Base-by-base conservation (phyloP, 1,140 invertebrate genomes). In the Hylaeus volcanicus region DNA sequence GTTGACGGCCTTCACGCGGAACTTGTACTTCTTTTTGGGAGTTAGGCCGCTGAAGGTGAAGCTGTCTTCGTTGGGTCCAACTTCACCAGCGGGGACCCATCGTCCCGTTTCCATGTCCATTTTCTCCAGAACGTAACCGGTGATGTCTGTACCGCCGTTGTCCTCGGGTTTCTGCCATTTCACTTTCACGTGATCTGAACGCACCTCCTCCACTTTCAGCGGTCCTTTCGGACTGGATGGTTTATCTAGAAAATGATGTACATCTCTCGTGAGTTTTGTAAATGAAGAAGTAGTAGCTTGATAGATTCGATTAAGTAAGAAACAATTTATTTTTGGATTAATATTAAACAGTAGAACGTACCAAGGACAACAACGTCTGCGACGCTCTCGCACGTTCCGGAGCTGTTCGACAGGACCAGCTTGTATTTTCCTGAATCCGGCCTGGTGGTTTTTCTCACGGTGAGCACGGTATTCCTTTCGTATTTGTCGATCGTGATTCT, bases 21-120 rank as follows among this genome's bases (percentile, higher is more conserved):
- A 99, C 93, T 99, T 99, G 93, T 99, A 99, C 88, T 98, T 98
- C 93, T 99, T 99, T 87, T 99, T 99, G 0, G 98, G 98, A 12
- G 98, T 98, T 0, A 99, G 95, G 48, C 98, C 98, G 89, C 98
- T 97, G 83, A 99, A 97, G 1, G 96, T 97, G 91, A 98, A 98
- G 26, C 96, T 95, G 53, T 96, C 95, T 48, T 97, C 96, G 65
- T 97, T 94, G 1, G 97, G 96, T n/a, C 97, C 96, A 75, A 97
- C 96, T 94, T 98, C 98, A 74, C 98, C 98, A 64, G 97, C 97
- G 53, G 97, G 97, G 75, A 98, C 96, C 98, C 98, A 99, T 84
- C 97, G 95, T 41, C 98, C 98, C 45, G 97, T 98, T 65, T 98
- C 97, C 93, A 97, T 94, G 88, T 98, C 98, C 96, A 99, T 98